Evolutionary conservation across 2,113 vertebrate genomes (phyloP), one percentile per base, ranked within the genome.

Genomic region (Ursus arctos): DNA sequence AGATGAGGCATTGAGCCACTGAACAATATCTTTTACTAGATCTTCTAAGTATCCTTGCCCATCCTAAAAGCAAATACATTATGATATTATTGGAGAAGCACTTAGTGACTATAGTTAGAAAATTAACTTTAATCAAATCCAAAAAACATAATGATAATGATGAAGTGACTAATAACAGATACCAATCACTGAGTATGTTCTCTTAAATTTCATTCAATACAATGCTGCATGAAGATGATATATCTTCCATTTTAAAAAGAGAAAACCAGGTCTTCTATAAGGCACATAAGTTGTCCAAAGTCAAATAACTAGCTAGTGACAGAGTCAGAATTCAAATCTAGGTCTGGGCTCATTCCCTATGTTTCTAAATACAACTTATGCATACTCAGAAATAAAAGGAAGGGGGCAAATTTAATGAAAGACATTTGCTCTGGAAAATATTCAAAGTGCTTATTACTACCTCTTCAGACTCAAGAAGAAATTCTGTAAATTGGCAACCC

Each of bases 381-480:
- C 7, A 81, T 94, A 76, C 67, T 92, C 24, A 83, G 28, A 95
- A 90, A 65, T 33, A 71, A 85, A 97, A 93, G 0, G 81, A 63
- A 97, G 18, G 33, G 33, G 43, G 1, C 1, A 92, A 77, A 83
- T 77, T 90, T 7, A 93, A 88, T n/a, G 65, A 84, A 82, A 96
- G 91, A 28, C 0, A 94, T 49, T 61, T 94, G 36, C 36, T 43
- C 36, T 97, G 59, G 49, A 85, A 61, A 90, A 80, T 61, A 83
- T 65, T 93, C 22, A 4, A 81, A 83, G 19, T 84, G 28, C 94
- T 85, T 94, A 99, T 86, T 97, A 99, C 99, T 97, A 99, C 99
- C 99, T 99, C 99, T 97, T 99, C 99, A 4, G 99, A 99, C 87
- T 99, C 99, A 95, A 99, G 99, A 97, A 99, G 99, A 98, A 99